Evolutionary conservation across 2,888 invertebrate genomes (phyloP).

Genomic region (Oegoconia quadripuncta): DNA sequence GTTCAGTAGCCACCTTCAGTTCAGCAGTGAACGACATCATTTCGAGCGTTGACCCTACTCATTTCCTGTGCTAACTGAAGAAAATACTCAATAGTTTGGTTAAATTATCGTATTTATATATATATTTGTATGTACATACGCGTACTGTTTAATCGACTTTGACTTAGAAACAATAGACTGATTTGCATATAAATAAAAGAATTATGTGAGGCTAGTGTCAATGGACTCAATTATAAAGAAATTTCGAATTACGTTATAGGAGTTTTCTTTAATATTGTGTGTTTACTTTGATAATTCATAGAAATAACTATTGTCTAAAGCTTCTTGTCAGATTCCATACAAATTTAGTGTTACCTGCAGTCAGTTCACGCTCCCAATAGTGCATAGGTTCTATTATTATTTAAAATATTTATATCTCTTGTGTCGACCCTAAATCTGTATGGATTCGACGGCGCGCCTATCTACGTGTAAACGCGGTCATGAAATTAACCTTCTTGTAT

Average conservation of each 20-base stretch:
- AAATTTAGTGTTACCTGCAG: no score
- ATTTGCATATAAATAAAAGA: slow-evolving; percentile 55
- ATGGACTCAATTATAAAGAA: slow-evolving; percentile 39
- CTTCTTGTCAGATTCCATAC: no score
- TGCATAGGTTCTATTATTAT: no score
- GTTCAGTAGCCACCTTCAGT: slow-evolving; percentile 72
- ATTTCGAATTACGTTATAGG: no score
- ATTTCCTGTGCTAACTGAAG: slow-evolving; percentile 65
- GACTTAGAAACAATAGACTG: slow-evolving; percentile 58
- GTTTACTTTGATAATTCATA: no score
- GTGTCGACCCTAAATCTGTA: no score
- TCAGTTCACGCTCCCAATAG: no score
- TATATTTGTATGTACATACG: slow-evolving; percentile 35
- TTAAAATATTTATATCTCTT: no score
- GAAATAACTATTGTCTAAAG: no score
- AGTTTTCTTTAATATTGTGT: slow-evolving; percentile 14
- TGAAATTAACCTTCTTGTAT: slow-evolving; percentile 20
- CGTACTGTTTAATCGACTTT: slow-evolving; percentile 53
- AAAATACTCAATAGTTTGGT: slow-evolving; percentile 44
- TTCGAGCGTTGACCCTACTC: slow-evolving; percentile 67
- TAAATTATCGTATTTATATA: slow-evolving; percentile 47
- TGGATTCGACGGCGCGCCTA: not conserved
- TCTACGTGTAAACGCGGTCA: not conserved
- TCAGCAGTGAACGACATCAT: slow-evolving; percentile 71
- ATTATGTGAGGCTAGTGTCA: slow-evolving; percentile 37